phyloP scores from a whole-genome alignment of 2,888 invertebrate species.

The Andrena chrysosceles region DNA sequence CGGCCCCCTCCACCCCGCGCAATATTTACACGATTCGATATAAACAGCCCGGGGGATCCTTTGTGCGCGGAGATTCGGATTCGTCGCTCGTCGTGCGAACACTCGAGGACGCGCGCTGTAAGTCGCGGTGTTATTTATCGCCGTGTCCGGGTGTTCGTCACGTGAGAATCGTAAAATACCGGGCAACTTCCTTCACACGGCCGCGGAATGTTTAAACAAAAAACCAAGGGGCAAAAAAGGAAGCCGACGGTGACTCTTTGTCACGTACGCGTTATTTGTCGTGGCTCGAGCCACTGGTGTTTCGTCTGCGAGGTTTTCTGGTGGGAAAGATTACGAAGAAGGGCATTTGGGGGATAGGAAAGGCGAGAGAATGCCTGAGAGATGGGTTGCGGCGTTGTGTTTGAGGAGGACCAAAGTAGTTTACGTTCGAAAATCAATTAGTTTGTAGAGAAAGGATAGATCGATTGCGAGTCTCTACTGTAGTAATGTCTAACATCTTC shows the following conservation, averaged over 20 bases:
- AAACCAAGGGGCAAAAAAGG: neutral
- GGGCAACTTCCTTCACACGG: neutral
- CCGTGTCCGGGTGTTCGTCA: conserved; percentile 34
- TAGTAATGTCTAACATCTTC: too few species aligned
- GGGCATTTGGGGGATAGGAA: neutral
- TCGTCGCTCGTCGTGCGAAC: conserved; percentile 49
- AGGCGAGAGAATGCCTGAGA: too few species aligned
- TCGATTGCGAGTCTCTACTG: too few species aligned
- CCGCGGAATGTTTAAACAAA: conserved; percentile 21
- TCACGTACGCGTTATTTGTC: conserved; percentile 4
- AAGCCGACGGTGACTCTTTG: neutral
- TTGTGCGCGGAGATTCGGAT: conserved; percentile 55
- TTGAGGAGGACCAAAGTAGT: neutral
- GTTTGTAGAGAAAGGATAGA: too few species aligned
- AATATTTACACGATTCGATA: conserved; percentile 75
- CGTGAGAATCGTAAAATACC: conserved; percentile 36
- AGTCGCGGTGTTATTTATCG: conserved; percentile 51
- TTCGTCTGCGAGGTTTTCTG: neutral
- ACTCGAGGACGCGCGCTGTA: conserved; percentile 9
- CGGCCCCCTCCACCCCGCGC: conserved; percentile 10
- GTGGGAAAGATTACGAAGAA: neutral
- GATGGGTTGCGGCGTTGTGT: neutral
- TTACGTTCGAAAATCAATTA: neutral
- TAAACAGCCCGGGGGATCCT: conserved; percentile 58
- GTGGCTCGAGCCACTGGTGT: neutral